Base-by-base conservation (phyloP, 2,888 invertebrate genomes). In the Drosophila meridiana region DNA sequence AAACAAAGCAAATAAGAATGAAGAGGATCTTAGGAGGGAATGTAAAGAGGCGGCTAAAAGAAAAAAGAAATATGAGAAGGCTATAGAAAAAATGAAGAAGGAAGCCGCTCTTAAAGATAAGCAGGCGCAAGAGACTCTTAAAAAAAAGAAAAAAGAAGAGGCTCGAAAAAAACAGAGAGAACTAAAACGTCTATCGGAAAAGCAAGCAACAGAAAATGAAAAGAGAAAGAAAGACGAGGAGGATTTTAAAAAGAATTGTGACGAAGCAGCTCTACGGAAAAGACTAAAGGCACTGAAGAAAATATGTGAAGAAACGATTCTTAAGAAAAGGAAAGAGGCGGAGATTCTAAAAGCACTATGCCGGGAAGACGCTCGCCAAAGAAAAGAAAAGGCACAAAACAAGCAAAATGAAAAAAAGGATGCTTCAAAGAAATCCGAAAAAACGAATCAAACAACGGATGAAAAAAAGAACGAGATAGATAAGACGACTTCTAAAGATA, bases 251-350 rank as follows among this genome's bases (percentile, higher is more conserved):
- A 38, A 58, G 30, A 59, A 47, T 36, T 47, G 47, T 3, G 13
- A 47, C n/a, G 28, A n/a, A 14, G 42, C 36, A 4, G 20, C 11
- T 32, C 20, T 43, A 9, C 42, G 57, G 32, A 43, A 8, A 26
- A 43, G 30, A 26, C 14, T 57, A 7, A 34, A 3, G 8, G 43
- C 57, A 2, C 43, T 57, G 0, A 57, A 43, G 32, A 43, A 26
- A 26, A 34, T 43, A 9, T 57, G 57, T 26, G 57, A 57, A 57
- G 57, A 43, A 57, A 57, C 20, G n/a, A 42, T 40, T 56, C 40
- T 30, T 6, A 40, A 56, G 30, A 56, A 56, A 20, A 30, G 42
- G 30, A 56, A 30, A 30, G 36, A 55, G 6, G 34, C 34, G 2
- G 52, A 53, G 7, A 13, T 13, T 1, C 13, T 34, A 13, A 20